Percentiles rank a stretch among this genome's conserved stretches.
These are phyloP conservation scores for Drosophila sulfurigaster DNA, from an alignment of 1,140 invertebrate genomes.

Conservation along the genomic window DNA sequence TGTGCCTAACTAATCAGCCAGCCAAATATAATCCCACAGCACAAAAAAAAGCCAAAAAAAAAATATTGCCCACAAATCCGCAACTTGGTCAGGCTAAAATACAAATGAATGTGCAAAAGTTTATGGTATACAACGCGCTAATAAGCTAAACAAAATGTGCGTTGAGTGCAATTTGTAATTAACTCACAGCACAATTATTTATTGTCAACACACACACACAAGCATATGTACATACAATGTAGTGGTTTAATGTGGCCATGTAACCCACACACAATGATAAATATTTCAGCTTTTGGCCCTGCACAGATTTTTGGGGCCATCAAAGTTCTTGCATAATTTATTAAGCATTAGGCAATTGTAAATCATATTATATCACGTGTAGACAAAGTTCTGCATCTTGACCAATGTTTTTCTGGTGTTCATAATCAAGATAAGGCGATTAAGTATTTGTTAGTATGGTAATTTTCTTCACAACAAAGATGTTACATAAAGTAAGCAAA, in stretches of 20 bases:
- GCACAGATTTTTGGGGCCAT: slow-evolving; percentile 7
- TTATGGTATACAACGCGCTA: slow-evolving; percentile 60
- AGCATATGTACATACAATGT: no score
- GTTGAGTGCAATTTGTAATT: slow-evolving; percentile 76
- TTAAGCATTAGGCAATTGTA: not conserved
- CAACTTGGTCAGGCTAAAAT: slow-evolving; percentile 29
- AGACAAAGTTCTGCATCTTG: not conserved
- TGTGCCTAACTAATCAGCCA: slow-evolving; percentile 31
- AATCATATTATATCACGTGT: not conserved
- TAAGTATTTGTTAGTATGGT: no score
- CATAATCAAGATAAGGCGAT: no score
- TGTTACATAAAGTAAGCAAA: no score
- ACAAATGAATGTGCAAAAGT: slow-evolving; percentile 56
- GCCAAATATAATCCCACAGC: slow-evolving; percentile 17
- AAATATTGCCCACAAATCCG: slow-evolving; percentile 10
- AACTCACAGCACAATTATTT: slow-evolving; percentile 78
- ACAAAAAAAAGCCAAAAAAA: slow-evolving; percentile 29
- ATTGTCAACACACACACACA: slow-evolving; percentile 61
- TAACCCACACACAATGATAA: slow-evolving; percentile 56
- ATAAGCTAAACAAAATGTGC: slow-evolving; percentile 74
- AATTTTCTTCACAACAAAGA: no score
- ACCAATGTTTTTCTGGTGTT: no score
- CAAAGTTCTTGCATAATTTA: slow-evolving; percentile 1
- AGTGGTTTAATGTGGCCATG: slow-evolving; percentile 65
- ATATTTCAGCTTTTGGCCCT: slow-evolving; percentile 57